These are phyloP conservation scores for Notoglanidium macrostoma DNA, from an alignment of 2,797 vertebrate species.

Conservation along the genomic window DNA sequence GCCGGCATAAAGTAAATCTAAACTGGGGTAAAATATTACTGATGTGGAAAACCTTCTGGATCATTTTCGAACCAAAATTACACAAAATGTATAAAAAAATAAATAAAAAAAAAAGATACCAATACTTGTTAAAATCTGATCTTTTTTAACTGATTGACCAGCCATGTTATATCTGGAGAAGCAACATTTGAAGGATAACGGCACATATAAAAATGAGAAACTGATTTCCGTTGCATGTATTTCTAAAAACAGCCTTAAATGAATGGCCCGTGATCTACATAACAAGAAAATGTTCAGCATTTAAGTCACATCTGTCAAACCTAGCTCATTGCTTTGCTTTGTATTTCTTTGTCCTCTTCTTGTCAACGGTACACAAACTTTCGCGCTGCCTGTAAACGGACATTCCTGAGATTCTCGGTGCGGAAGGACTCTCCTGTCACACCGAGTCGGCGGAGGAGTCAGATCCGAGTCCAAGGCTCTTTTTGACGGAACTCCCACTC, in stretches of 20 bases:
- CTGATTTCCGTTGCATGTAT: not conserved
- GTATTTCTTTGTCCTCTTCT: not conserved
- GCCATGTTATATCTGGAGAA: not conserved
- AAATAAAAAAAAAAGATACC: too few relatives aligned
- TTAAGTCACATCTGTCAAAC: not conserved
- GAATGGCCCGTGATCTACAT: not conserved
- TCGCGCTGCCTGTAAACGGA: not conserved
- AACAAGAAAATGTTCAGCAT: not conserved
- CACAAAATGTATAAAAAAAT: not conserved
- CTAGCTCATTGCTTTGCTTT: not conserved
- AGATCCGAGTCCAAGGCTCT: not conserved
- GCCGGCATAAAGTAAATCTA: not conserved
- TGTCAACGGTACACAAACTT: not conserved
- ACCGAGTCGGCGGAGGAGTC: conserved; percentile 8
- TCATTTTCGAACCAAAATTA: not conserved
- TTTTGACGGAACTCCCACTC: conserved; percentile 10
- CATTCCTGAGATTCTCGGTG: not conserved
- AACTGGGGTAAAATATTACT: not conserved
- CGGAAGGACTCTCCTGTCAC: not conserved
- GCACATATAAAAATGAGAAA: not conserved
- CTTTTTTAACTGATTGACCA: not conserved
- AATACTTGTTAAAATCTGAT: too few relatives aligned
- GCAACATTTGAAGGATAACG: not conserved
- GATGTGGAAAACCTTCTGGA: not conserved
- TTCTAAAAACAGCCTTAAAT: not conserved